Conservation (phyloP, 2,888 invertebrate genomes). For the Caenorhabditis doughertyi region DNA sequence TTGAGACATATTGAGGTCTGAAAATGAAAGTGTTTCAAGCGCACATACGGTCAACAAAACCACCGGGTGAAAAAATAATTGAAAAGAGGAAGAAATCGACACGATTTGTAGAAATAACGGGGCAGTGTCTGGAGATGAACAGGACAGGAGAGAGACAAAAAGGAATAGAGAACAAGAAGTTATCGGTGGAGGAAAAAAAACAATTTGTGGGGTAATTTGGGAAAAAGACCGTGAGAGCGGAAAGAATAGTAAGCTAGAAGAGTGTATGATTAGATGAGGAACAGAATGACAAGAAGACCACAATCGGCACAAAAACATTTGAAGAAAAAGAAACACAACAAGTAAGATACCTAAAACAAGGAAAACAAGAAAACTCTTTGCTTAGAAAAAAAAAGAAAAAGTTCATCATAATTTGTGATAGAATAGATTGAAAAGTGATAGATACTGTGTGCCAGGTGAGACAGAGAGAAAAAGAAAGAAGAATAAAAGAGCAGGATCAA, state of each 20-base stretch:
- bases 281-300: constrained; percentile 46
- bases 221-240: constrained; percentile 42
- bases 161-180: constrained; percentile 43
- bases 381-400: too few species aligned
- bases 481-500: constrained; percentile 50
- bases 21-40: constrained; percentile 59
- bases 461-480: constrained; percentile 15
- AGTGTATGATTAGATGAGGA: constrained; percentile 5
- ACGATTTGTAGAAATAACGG: constrained; percentile 42
- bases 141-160: constrained; percentile 20
- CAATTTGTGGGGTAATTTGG: background rate
- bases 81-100: constrained; percentile 32
- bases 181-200: constrained; percentile 38
- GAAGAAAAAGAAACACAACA: constrained; percentile 45
- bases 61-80: constrained; percentile 48
- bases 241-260: constrained; percentile 22
- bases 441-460: constrained; percentile 37
- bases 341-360: constrained; percentile 49
- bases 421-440: constrained; percentile 35
- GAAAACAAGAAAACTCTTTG: constrained; percentile 36
- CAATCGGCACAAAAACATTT: constrained; percentile 45
- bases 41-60: constrained; percentile 59
- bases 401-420: constrained; percentile 50
- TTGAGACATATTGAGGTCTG: constrained; percentile 47
- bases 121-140: constrained; percentile 58